These are phyloP conservation scores for Montipora capitata DNA, from an alignment of 92 coral and sea anemone genomes.

Conservation along the genomic window DNA sequence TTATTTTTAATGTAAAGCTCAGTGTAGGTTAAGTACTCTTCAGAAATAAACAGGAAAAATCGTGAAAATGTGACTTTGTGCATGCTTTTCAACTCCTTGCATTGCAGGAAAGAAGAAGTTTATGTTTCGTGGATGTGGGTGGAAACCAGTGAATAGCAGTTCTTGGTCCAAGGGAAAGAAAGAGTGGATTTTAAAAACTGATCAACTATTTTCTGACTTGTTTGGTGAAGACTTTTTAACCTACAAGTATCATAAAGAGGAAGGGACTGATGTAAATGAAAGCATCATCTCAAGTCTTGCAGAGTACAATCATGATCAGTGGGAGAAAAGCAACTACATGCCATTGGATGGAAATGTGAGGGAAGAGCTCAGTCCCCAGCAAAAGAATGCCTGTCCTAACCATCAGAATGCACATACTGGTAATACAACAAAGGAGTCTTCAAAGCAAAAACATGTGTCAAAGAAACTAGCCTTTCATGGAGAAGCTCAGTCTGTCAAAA, in stretches of 20 bases:
- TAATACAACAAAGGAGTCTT: not conserved
- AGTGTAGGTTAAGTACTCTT: too few relatives aligned
- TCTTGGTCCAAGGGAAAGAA: too few relatives aligned
- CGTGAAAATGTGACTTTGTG: too few relatives aligned
- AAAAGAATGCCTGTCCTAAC: not conserved
- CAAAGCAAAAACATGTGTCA: not conserved
- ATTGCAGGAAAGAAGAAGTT: too few relatives aligned
- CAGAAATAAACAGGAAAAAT: too few relatives aligned
- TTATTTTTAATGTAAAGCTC: too few relatives aligned
- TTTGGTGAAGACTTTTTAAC: constrained; percentile 64
- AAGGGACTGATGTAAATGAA: constrained; percentile 41
- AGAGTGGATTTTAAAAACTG: constrained; percentile 57
- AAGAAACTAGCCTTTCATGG: not conserved
- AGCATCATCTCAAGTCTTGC: not conserved
- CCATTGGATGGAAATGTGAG: not conserved
- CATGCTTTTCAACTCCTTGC: too few relatives aligned
- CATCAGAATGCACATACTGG: not conserved
- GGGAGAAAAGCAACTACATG: constrained; percentile 20
- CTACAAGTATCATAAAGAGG: constrained; percentile 27
- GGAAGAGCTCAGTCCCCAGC: not conserved
- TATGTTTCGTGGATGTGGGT: too few relatives aligned
- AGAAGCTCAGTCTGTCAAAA: not conserved
- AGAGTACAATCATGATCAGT: constrained; percentile 43
- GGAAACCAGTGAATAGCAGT: too few relatives aligned
- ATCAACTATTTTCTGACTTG: constrained; percentile 31